phyloP scores from a whole-genome alignment of 30 jellyfish, hydroid and myxozoan species.

The Clytia hemisphaerica region DNA sequence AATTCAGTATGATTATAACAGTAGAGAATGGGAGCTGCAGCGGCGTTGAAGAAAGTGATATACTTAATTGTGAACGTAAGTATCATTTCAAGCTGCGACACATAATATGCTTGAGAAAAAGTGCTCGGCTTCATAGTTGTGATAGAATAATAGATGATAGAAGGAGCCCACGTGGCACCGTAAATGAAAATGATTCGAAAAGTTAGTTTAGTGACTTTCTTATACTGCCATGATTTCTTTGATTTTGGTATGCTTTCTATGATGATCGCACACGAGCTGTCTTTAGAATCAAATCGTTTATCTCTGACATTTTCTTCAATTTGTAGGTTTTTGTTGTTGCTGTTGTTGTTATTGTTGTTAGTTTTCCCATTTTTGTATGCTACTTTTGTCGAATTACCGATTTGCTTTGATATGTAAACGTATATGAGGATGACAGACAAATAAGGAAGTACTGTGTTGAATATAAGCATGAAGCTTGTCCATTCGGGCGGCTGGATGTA shows the following conservation, averaged over 20 bases:
- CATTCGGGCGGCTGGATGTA: slow-evolving; percentile 26
- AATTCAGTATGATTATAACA: slow-evolving; percentile 20
- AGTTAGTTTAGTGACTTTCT: slow-evolving; percentile 5
- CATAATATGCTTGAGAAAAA: background rate
- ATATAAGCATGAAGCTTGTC: slow-evolving; percentile 20
- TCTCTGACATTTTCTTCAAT: too few relatives aligned
- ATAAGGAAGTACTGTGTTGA: slow-evolving; percentile 25
- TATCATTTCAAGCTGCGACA: slow-evolving; percentile 1
- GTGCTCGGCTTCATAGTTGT: background rate
- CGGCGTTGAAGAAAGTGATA: slow-evolving; percentile 32
- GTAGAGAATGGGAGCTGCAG: slow-evolving; percentile 28
- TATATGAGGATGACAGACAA: background rate
- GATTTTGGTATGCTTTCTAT: too few relatives aligned
- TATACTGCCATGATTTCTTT: too few relatives aligned
- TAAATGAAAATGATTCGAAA: background rate
- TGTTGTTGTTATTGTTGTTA: too few relatives aligned
- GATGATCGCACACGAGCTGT: too few relatives aligned
- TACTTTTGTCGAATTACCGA: too few relatives aligned
- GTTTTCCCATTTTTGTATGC: too few relatives aligned
- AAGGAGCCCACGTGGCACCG: slow-evolving; percentile 43
- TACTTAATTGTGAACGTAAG: slow-evolving; percentile 14
- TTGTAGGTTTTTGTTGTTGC: too few relatives aligned
- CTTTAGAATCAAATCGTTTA: too few relatives aligned
- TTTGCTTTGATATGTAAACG: too few relatives aligned
- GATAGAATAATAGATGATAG: slow-evolving; percentile 12